A percentile compares a stretch with the other conserved stretches of the same genome.
Evolutionary conservation across 2,113 vertebrate genomes (phyloP).

Genomic region (Etheostoma spectabile): DNA sequence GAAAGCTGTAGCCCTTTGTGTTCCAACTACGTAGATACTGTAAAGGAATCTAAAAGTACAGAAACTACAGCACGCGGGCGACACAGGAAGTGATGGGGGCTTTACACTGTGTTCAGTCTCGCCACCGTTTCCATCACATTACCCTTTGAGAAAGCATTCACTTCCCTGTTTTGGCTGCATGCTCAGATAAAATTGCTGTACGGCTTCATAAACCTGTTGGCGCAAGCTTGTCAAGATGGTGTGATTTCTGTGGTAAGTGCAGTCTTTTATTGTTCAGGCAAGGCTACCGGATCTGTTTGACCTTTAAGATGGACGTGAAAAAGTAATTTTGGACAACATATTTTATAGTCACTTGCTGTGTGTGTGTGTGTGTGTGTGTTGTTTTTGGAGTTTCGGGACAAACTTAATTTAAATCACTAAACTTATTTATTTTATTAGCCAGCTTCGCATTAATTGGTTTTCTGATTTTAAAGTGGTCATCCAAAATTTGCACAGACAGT

Average conservation of each 20-base stretch:
- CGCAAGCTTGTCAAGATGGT: constrained; percentile 52
- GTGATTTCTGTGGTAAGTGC: constrained; percentile 75
- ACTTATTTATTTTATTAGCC: not conserved
- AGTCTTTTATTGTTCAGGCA: constrained; percentile 38
- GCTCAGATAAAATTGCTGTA: constrained; percentile 46
- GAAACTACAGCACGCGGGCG: constrained; percentile 37
- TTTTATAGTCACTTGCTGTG: constrained; percentile 8
- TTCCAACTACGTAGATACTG: constrained; percentile 66
- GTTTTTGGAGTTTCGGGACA: not conserved
- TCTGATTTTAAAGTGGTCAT: not conserved
- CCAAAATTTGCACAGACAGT: not conserved
- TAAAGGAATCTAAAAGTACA: constrained; percentile 63
- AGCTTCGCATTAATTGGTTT: not conserved
- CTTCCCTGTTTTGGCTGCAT: constrained; percentile 70
- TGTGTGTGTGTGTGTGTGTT: not conserved
- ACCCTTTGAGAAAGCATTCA: constrained; percentile 46
- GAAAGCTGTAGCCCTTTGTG: constrained; percentile 71
- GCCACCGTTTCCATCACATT: constrained; percentile 48
- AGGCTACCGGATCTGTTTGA: constrained; percentile 34
- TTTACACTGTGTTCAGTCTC: constrained; percentile 42
- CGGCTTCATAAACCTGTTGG: constrained; percentile 52
- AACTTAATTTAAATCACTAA: not conserved
- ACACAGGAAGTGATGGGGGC: constrained; percentile 82
- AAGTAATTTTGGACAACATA: not conserved
- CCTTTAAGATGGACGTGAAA: constrained; percentile 10